Evolutionary conservation across 30 jellyfish, hydroid and myxozoan species (phyloP).

Genomic region (Aurelia sp.): DNA sequence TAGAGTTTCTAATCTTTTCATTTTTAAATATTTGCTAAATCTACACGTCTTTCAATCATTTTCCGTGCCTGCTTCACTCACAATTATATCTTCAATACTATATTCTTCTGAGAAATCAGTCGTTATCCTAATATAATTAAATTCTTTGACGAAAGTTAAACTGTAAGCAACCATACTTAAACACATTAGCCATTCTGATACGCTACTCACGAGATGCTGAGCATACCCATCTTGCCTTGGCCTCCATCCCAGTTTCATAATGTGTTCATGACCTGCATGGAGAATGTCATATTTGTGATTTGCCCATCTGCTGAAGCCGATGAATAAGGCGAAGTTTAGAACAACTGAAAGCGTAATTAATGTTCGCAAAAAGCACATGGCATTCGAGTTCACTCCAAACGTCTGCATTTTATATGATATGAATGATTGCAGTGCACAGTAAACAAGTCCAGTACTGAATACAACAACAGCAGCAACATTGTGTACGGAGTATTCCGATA

Average conservation of each 20-base stretch:
- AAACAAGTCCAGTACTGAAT: conserved; percentile 78
- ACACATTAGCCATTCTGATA: conserved; percentile 93
- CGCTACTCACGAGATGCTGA: conserved; percentile 74
- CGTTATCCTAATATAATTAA: conserved; percentile 73
- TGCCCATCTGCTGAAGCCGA: conserved; percentile 72
- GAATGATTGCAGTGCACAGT: conserved; percentile 71
- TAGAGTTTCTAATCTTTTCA: too few relatives aligned
- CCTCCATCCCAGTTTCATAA: conserved; percentile 76
- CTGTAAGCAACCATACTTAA: conserved; percentile 64
- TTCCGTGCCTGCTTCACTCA: conserved; percentile 17
- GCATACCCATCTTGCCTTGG: conserved; percentile 87
- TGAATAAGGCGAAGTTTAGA: conserved; percentile 55
- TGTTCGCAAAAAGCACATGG: conserved; percentile 66
- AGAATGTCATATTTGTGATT: conserved; percentile 42
- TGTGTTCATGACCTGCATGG: conserved; percentile 37
- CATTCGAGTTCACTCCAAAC: conserved; percentile 67
- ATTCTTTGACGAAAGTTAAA: conserved; percentile 82
- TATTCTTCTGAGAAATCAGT: conserved; percentile 82
- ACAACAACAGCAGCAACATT: conserved; percentile 92
- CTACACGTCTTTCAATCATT: too few relatives aligned
- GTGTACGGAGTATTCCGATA: conserved; percentile 86
- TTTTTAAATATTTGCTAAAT: too few relatives aligned
- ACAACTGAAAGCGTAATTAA: conserved; percentile 63
- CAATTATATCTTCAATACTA: conserved; percentile 53
- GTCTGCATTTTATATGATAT: conserved; percentile 67